phyloP scores from a whole-genome alignment of 2,888 invertebrate species.

The Gymnosoma rotundatum region DNA sequence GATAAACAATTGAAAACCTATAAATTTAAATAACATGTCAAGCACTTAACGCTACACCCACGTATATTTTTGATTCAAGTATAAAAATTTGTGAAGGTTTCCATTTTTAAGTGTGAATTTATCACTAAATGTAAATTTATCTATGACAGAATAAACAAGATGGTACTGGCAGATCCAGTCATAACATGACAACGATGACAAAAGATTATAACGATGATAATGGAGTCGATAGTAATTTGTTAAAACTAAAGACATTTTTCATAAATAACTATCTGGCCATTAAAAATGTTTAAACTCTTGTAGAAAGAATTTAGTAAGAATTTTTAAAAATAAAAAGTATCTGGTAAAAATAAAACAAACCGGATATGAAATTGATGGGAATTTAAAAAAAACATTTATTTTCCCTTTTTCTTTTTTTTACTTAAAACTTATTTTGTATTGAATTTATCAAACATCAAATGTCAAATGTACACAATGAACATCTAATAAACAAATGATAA shows the following conservation, averaged over 20 bases:
- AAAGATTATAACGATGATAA: conserved; percentile 23
- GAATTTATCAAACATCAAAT: conserved; percentile 4
- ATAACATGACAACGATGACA: conserved; percentile 48
- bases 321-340: conserved; percentile 19
- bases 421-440: background rate
- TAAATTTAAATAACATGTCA: too few relatives aligned
- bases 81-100: too few relatives aligned
- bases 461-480: background rate
- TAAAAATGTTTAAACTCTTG: background rate
- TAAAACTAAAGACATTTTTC: background rate
- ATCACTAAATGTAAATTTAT: conserved; percentile 42
- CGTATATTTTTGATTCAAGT: too few relatives aligned
- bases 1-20: too few relatives aligned
- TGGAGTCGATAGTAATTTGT: conserved; percentile 11
- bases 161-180: conserved; percentile 59
- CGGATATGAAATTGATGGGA: conserved; percentile 52
- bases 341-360: conserved; percentile 5
- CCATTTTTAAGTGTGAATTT: conserved; percentile 3
- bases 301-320: background rate
- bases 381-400: background rate
- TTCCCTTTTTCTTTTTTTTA: background rate
- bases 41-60: too few relatives aligned
- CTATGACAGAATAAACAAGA: conserved; percentile 31
- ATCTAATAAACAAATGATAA: conserved; percentile 44
- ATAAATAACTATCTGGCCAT: background rate